Conservation (phyloP, 2,888 invertebrate genomes). For the Dryocosmus kuriphilus region DNA sequence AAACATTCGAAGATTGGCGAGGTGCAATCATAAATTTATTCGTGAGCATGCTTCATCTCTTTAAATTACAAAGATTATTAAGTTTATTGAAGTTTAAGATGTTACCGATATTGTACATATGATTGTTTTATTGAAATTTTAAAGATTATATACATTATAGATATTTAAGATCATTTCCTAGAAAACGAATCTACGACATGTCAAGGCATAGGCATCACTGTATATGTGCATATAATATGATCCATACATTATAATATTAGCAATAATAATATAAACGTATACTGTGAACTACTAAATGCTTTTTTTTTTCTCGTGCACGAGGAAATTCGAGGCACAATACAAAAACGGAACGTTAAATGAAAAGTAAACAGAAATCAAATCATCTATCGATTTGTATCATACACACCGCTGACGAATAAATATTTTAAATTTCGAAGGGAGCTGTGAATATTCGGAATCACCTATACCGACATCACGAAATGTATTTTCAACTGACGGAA, state of each 20-base stretch:
- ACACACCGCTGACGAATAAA: constrained; percentile 46
- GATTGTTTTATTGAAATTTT: constrained; percentile 61
- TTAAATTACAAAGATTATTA: constrained; percentile 25
- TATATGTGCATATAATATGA: constrained; percentile 35
- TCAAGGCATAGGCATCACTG: constrained; percentile 27
- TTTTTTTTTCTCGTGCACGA: constrained; percentile 9
- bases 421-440: constrained; percentile 9
- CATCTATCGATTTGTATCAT: constrained; percentile 68
- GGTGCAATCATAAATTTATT: constrained; percentile 19
- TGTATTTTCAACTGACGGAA: constrained; percentile 28
- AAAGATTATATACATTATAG: constrained; percentile 52
- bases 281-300: constrained; percentile 4
- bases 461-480: not conserved
- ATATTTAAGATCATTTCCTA: constrained; percentile 51
- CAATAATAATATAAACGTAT: constrained; percentile 30
- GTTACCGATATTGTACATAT: constrained; percentile 60
- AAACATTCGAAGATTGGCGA: constrained; percentile 5
- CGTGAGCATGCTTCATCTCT: not conserved
- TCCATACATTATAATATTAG: constrained; percentile 14
- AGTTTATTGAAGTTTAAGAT: constrained; percentile 42
- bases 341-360: constrained; percentile 25
- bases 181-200: constrained; percentile 28
- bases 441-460: constrained; percentile 33
- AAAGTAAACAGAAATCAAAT: constrained; percentile 40
- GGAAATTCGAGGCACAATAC: constrained; percentile 5